phyloP scores from a whole-genome alignment of 2,888 invertebrate genomes.

The Pseudococcus jackbeardsleyi region DNA sequence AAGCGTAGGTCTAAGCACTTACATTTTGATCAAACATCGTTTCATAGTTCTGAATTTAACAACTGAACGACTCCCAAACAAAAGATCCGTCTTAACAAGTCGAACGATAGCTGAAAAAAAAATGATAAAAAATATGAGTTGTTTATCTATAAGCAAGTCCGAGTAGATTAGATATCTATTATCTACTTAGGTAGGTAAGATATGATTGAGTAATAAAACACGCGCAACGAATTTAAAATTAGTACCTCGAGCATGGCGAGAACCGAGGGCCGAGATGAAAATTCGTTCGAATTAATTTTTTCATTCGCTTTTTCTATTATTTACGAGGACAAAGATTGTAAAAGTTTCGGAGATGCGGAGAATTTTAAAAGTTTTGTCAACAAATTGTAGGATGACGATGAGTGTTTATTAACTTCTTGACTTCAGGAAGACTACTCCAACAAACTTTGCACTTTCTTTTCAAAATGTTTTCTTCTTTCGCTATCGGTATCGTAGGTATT shows the following conservation, averaged over 20 bases:
- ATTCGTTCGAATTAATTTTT: slow-evolving; percentile 7
- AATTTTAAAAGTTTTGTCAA: slow-evolving; percentile 23
- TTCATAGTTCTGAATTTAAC: too few relatives aligned
- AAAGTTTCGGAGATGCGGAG: neutral
- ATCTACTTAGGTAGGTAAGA: neutral
- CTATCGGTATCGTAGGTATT: neutral
- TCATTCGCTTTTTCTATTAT: slow-evolving; percentile 5
- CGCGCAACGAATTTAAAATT: neutral
- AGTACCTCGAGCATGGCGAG: neutral
- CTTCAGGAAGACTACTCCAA: neutral
- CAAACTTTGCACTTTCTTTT: slow-evolving; percentile 21
- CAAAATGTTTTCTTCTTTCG: neutral
- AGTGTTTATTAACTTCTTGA: slow-evolving; percentile 15
- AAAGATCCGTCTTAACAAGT: neutral
- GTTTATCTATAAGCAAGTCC: too few relatives aligned
- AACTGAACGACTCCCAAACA: too few relatives aligned
- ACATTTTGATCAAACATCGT: too few relatives aligned
- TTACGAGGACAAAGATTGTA: slow-evolving; percentile 23
- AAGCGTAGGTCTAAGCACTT: too few relatives aligned
- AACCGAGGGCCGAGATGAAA: neutral
- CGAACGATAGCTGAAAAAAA: neutral
- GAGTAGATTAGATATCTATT: too few relatives aligned
- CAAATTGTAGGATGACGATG: slow-evolving; percentile 16
- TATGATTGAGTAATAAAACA: neutral
- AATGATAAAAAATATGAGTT: neutral